Evolutionary conservation across 2,113 vertebrate genomes (phyloP).

Genomic region (Phrynosoma platyrhinos): DNA sequence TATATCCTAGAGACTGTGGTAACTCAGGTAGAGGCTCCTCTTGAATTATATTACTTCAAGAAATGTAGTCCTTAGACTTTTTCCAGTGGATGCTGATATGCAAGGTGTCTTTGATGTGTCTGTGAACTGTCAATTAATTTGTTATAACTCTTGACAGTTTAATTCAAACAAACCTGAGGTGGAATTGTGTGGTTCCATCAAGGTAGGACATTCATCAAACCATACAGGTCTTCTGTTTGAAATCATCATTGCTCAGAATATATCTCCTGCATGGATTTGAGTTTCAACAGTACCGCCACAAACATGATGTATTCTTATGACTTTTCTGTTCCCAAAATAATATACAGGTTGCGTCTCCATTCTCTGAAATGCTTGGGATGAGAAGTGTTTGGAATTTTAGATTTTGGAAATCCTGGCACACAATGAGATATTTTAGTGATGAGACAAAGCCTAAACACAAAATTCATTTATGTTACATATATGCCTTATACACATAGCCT

Average conservation of each 20-base stretch:
- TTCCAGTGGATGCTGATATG: not conserved
- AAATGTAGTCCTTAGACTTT: not conserved
- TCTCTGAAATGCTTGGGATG: too few relatives aligned
- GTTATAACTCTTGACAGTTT: not conserved
- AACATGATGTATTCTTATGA: not conserved
- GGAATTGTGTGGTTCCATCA: not conserved
- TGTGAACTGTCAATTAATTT: not conserved
- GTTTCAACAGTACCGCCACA: not conserved
- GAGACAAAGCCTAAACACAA: too few relatives aligned
- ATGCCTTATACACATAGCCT: too few relatives aligned
- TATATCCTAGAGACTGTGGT: not conserved
- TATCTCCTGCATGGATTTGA: not conserved
- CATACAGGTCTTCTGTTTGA: not conserved
- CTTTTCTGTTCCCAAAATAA: not conserved
- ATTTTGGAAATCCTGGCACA: too few relatives aligned
- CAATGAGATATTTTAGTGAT: too few relatives aligned
- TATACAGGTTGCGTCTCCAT: too few relatives aligned
- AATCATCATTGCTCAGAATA: not conserved
- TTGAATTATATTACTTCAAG: not conserved
- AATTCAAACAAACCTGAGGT: not conserved
- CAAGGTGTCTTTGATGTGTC: not conserved
- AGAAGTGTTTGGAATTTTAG: too few relatives aligned
- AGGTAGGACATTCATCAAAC: not conserved
- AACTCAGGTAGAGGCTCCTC: not conserved
- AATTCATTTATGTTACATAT: too few relatives aligned